A percentile compares a stretch with the other conserved stretches of the same genome.
Conservation (phyloP, 2,888 invertebrate genomes). For the Azorinus chamasolen region DNA sequence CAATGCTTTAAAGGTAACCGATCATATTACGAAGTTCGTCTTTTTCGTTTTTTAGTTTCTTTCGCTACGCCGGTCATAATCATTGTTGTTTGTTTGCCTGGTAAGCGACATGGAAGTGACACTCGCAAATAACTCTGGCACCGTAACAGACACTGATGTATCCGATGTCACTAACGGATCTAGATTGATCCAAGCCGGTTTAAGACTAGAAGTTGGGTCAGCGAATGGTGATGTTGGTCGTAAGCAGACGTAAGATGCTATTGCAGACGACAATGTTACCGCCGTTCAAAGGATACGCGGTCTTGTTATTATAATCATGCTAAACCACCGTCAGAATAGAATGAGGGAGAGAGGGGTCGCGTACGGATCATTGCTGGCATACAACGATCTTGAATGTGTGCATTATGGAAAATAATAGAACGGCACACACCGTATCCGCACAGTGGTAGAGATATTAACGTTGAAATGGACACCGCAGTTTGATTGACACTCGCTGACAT, state of each 20-base stretch:
- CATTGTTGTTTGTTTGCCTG: too few species aligned
- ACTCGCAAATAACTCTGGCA: too few species aligned
- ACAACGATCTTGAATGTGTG: constrained; percentile 15
- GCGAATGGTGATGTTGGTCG: too few species aligned
- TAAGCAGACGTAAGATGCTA: too few species aligned
- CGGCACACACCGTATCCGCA: constrained; percentile 29
- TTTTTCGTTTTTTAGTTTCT: constrained; percentile 20
- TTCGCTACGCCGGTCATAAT: constrained; percentile 23
- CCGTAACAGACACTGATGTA: too few species aligned
- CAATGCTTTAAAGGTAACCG: constrained; percentile 42
- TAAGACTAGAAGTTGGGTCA: too few species aligned
- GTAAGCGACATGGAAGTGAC: too few species aligned
- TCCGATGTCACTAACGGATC: too few species aligned
- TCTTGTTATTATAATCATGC: constrained; percentile 50
- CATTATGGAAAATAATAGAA: constrained; percentile 52
- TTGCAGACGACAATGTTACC: too few species aligned
- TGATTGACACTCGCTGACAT: constrained; percentile 80
- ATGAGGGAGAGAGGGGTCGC: constrained; percentile 37
- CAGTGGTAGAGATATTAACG: constrained; percentile 43
- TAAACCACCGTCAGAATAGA: constrained; percentile 41
- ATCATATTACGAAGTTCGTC: constrained; percentile 49
- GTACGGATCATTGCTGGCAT: constrained; percentile 45
- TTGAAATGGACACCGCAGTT: constrained; percentile 72
- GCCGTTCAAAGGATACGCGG: too few species aligned
- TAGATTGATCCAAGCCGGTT: too few species aligned